phyloP scores from a whole-genome alignment of 2,797 vertebrate species.

The Natrix natrix region DNA sequence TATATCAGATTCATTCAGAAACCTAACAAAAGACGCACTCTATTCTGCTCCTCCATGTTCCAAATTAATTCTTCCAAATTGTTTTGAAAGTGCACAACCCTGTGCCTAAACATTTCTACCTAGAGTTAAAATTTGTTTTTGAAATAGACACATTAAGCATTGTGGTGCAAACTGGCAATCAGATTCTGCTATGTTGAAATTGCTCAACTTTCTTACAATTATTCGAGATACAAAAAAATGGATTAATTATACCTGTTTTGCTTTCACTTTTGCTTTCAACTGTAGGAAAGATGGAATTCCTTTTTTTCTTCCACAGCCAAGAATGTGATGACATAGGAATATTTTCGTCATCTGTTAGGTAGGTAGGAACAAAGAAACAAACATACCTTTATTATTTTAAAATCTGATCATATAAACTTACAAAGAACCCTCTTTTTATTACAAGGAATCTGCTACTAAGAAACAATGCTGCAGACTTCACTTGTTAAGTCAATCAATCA shows the following conservation, averaged over 20 bases:
- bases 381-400: neutral
- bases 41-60: neutral
- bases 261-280: slow-evolving; percentile 25
- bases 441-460: neutral
- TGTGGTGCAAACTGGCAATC: neutral
- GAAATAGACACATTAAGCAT: neutral
- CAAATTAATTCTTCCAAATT: neutral
- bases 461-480: neutral
- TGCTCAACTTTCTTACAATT: neutral
- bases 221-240: neutral
- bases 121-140: neutral
- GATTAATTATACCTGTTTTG: slow-evolving; percentile 27
- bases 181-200: neutral
- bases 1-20: neutral
- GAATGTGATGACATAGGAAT: slow-evolving; percentile 23
- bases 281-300: slow-evolving; percentile 29
- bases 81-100: neutral
- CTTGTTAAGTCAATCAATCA: neutral
- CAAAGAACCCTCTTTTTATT: neutral
- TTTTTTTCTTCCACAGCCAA: slow-evolving; percentile 39
- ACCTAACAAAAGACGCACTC: neutral
- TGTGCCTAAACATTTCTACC: neutral
- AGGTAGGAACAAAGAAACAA: slow-evolving; percentile 9
- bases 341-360: slow-evolving; percentile 35
- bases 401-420: neutral